Percentiles rank a stretch among this genome's conserved stretches.
These are phyloP conservation scores for Podabrus alpinus DNA, from an alignment of 2,888 invertebrate genomes.

Conservation along the genomic window DNA sequence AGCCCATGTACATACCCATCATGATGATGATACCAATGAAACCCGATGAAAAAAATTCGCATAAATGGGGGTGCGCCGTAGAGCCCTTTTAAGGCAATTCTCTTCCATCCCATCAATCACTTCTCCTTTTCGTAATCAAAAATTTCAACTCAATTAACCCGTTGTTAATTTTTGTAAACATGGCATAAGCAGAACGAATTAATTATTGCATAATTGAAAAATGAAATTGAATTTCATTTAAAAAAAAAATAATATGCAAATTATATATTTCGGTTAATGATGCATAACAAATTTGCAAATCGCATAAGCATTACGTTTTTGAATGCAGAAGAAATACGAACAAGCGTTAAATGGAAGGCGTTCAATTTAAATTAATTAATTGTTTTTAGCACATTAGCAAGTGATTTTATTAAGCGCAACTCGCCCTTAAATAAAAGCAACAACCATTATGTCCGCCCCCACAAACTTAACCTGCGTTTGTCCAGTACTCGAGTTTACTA, in stretches of 20 bases:
- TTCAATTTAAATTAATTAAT: constrained; percentile 34
- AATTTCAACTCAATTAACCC: not conserved
- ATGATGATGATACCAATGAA: too few species aligned
- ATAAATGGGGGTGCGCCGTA: too few species aligned
- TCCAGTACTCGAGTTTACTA: constrained; percentile 32
- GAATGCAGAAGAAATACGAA: constrained; percentile 18
- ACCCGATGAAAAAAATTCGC: too few species aligned
- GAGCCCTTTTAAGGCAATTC: too few species aligned
- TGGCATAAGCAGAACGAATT: not conserved
- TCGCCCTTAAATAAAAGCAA: constrained; percentile 30
- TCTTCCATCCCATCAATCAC: not conserved
- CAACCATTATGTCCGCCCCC: constrained; percentile 29
- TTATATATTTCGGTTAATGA: not conserved
- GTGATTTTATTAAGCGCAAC: constrained; percentile 24
- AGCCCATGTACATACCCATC: too few species aligned
- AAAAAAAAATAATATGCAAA: not conserved
- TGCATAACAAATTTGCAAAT: not conserved
- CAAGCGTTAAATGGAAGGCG: constrained; percentile 32
- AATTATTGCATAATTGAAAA: not conserved
- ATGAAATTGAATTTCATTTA: not conserved
- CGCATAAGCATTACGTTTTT: not conserved
- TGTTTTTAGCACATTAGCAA: constrained; percentile 32
- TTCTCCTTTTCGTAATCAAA: not conserved
- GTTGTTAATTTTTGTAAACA: not conserved
- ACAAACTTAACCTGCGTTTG: constrained; percentile 21